These are phyloP conservation scores for Cacoxenus indagator DNA, from an alignment of 2,888 invertebrate genomes.

Conservation along the genomic window DNA sequence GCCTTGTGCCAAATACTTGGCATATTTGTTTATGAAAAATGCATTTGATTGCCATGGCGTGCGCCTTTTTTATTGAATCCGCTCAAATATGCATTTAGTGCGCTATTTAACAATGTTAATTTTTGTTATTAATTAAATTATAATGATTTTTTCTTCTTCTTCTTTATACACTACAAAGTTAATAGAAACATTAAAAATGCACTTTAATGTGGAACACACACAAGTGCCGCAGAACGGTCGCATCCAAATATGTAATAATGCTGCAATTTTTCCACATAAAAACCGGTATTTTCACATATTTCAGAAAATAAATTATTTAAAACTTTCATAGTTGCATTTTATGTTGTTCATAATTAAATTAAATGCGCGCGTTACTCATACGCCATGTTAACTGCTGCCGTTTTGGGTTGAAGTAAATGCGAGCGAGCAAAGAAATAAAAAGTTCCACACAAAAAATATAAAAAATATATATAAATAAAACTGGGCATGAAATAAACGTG, in stretches of 20 bases:
- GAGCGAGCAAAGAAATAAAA: background rate
- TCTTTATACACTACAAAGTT: background rate
- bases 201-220: slow-evolving; percentile 5
- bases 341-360: slow-evolving; percentile 49
- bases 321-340: slow-evolving; percentile 21
- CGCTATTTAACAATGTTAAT: background rate
- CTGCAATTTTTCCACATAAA: background rate
- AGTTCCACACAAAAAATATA: background rate
- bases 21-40: slow-evolving; percentile 6
- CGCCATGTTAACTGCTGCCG: slow-evolving; percentile 56
- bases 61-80: background rate
- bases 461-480: background rate
- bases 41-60: background rate
- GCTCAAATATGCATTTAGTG: background rate
- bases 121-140: background rate
- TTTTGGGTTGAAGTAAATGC: background rate
- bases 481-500: slow-evolving; percentile 42
- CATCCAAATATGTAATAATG: background rate
- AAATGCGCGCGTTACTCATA: slow-evolving; percentile 65
- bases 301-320: slow-evolving; percentile 20
- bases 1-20: background rate
- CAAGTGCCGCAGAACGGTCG: background rate
- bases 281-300: slow-evolving; percentile 9
- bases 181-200: slow-evolving; percentile 2
- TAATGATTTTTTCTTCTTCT: background rate